phyloP scores from a whole-genome alignment of 2,113 vertebrate genomes.

The Scatophagus argus region DNA sequence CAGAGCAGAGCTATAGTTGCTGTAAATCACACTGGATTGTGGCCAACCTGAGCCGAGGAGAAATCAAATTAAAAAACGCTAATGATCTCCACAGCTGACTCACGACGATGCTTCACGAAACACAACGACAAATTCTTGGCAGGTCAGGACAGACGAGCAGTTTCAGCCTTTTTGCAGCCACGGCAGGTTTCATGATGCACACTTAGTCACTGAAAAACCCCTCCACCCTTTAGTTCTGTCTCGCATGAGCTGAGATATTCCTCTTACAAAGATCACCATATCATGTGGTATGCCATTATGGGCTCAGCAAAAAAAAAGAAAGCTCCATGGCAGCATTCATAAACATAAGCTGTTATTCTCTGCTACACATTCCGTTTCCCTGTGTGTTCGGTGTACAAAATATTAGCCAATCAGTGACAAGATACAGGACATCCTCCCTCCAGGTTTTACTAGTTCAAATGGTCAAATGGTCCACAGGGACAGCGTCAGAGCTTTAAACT shows the following conservation, averaged over 20 bases:
- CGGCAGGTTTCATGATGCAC: slow-evolving; percentile 52
- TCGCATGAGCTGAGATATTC: slow-evolving; percentile 36
- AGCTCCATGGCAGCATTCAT: slow-evolving; percentile 54
- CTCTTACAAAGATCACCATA: slow-evolving; percentile 38
- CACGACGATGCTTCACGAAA: background rate
- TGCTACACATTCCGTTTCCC: slow-evolving; percentile 42
- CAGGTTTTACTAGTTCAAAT: background rate
- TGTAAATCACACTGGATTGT: slow-evolving; percentile 34
- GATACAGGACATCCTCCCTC: background rate
- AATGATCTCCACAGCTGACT: slow-evolving; percentile 22
- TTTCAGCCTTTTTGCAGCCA: slow-evolving; percentile 38
- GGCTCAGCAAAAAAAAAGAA: slow-evolving; percentile 47
- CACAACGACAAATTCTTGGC: slow-evolving; percentile 7
- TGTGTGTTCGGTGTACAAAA: slow-evolving; percentile 49
- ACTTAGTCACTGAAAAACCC: slow-evolving; percentile 45
- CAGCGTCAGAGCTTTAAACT: background rate
- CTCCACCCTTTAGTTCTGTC: slow-evolving; percentile 4
- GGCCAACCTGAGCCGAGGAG: slow-evolving; percentile 28
- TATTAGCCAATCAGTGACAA: slow-evolving; percentile 16
- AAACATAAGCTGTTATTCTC: slow-evolving; percentile 45
- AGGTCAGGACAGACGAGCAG: slow-evolving; percentile 27
- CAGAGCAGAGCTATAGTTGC: slow-evolving; percentile 5
- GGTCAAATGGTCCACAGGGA: background rate
- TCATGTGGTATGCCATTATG: slow-evolving; percentile 55
- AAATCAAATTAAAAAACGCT: slow-evolving; percentile 22